A percentile compares a stretch with the other conserved stretches of the same genome.
Evolutionary conservation across 1,140 invertebrate genomes (phyloP).

Genomic region (Leptinotarsa texana): DNA sequence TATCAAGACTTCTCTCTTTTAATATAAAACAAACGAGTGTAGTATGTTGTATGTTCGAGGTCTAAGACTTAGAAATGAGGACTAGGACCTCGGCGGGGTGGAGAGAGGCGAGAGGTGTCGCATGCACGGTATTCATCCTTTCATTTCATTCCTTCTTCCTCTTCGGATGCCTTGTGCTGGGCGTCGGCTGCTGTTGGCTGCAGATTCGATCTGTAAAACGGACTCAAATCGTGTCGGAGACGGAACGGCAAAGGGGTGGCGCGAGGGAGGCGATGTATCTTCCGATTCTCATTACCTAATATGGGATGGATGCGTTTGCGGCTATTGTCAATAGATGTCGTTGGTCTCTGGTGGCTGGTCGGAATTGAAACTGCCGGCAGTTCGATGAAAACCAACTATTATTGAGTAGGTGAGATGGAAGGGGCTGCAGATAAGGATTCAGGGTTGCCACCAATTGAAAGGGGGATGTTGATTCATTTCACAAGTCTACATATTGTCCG

Average conservation of each 20-base stretch:
- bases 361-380: not conserved
- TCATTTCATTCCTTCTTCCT: slow-evolving; percentile 1
- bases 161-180: not conserved
- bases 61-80: not conserved
- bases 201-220: not conserved
- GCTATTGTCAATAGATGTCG: slow-evolving; percentile 37
- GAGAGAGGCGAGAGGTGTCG: slow-evolving; percentile 2
- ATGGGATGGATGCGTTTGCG: slow-evolving; percentile 30
- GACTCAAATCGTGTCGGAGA: not conserved
- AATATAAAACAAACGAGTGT: not conserved
- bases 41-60: not conserved
- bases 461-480: too few species aligned
- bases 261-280: slow-evolving; percentile 25
- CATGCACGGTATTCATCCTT: slow-evolving; percentile 9
- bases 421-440: too few species aligned
- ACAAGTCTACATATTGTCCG: too few species aligned
- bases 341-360: slow-evolving; percentile 22
- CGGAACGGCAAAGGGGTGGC: not conserved
- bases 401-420: too few species aligned
- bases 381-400: too few species aligned
- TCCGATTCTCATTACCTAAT: slow-evolving; percentile 38
- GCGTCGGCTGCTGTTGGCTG: not conserved
- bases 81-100: not conserved
- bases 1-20: not conserved
- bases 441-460: too few species aligned